These are phyloP conservation scores for Anas platyrhynchos DNA, from an alignment of 2,113 vertebrate genomes.

Conservation along the genomic window DNA sequence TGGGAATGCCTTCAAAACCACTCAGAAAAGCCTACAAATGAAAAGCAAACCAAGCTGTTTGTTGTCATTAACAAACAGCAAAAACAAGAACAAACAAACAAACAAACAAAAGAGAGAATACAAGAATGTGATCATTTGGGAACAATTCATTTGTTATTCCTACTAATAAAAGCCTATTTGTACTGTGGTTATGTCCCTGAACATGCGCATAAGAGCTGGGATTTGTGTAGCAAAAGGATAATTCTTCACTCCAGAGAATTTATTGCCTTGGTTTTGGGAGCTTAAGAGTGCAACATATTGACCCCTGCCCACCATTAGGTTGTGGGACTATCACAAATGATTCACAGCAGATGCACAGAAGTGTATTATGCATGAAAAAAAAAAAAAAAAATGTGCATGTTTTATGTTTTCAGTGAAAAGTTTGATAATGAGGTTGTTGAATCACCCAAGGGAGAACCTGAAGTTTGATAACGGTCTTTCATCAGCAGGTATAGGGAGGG, in stretches of 20 bases:
- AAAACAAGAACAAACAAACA: neutral
- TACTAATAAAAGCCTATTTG: neutral
- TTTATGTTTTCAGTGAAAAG: neutral
- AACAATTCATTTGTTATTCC: constrained; percentile 21
- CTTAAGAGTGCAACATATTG: neutral
- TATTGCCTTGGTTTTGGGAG: neutral
- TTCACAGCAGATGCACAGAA: neutral
- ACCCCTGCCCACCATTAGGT: neutral
- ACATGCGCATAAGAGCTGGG: neutral
- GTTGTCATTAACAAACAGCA: neutral
- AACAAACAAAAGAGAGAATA: neutral
- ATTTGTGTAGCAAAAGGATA: neutral
- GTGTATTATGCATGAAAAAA: neutral
- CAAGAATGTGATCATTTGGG: constrained; percentile 9
- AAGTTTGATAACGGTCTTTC: neutral
- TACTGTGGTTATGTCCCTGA: neutral
- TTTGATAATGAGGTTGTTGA: neutral
- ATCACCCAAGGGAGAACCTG: neutral
- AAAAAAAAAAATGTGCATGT: neutral
- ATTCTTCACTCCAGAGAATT: neutral
- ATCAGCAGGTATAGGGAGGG: neutral
- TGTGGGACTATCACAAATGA: neutral
- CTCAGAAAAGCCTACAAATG: neutral
- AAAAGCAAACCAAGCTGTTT: constrained; percentile 36
- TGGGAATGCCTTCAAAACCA: neutral